phyloP scores from a whole-genome alignment of 2,113 vertebrate genomes.

The Tor tambroides region DNA sequence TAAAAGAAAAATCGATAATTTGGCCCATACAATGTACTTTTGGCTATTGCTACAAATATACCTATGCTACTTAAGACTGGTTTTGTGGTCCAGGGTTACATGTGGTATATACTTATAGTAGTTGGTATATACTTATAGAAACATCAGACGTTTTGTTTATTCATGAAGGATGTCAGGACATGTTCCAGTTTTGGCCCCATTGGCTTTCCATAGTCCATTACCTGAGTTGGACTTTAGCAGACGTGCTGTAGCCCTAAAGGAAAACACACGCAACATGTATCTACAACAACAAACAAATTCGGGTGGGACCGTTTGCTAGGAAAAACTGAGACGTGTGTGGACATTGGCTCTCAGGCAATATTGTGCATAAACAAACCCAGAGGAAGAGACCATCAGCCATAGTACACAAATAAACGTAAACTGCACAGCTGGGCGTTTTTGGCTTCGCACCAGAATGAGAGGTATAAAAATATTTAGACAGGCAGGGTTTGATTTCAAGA shows the following conservation, averaged over 20 bases:
- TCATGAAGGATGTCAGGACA: no score
- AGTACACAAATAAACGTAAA: slow-evolving; percentile 29
- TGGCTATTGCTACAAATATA: no score
- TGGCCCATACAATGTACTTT: no score
- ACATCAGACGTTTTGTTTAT: neutral
- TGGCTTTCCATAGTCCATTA: slow-evolving; percentile 13
- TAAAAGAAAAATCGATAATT: no score
- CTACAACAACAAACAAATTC: slow-evolving; percentile 58
- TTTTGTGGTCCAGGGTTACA: no score
- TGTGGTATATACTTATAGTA: no score
- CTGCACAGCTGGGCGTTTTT: neutral
- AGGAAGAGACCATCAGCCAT: slow-evolving; percentile 44
- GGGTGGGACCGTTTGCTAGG: slow-evolving; percentile 51
- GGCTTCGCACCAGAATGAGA: neutral
- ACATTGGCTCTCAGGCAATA: slow-evolving; percentile 50
- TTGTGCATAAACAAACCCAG: slow-evolving; percentile 53
- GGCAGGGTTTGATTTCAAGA: slow-evolving; percentile 27
- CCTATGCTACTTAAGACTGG: no score
- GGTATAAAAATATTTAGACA: slow-evolving; percentile 25
- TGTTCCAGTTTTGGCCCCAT: no score
- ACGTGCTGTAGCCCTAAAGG: slow-evolving; percentile 45
- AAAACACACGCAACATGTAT: slow-evolving; percentile 57
- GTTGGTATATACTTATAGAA: no score
- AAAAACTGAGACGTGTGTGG: slow-evolving; percentile 58
- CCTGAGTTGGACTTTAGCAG: slow-evolving; percentile 57